phyloP scores from a whole-genome alignment of 1,140 invertebrate genomes.

The Phenacoccus solenopsis region DNA sequence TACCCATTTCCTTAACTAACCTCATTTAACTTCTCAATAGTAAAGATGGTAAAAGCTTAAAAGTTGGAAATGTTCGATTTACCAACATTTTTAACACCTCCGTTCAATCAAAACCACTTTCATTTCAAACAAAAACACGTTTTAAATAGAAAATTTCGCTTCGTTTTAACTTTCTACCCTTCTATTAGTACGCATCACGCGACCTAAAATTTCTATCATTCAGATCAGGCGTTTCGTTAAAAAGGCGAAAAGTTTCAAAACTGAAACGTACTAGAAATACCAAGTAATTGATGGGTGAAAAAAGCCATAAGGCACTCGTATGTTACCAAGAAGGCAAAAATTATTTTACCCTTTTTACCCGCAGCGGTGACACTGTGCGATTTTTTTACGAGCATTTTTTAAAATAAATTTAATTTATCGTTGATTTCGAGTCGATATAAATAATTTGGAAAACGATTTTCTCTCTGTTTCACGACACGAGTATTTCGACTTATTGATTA shows the following conservation, averaged over 20 bases:
- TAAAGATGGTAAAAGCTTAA: too few species aligned
- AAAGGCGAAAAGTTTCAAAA: neutral
- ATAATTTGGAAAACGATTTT: neutral
- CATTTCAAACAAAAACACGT: neutral
- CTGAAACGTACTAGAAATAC: neutral
- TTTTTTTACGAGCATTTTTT: too few species aligned
- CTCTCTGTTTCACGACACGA: too few species aligned
- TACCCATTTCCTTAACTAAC: too few species aligned
- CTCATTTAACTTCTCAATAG: too few species aligned
- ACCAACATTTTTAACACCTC: too few species aligned
- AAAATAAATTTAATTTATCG: neutral
- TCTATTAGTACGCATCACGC: neutral
- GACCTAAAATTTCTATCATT: neutral
- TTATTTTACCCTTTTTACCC: neutral
- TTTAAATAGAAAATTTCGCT: neutral
- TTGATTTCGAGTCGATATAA: neutral
- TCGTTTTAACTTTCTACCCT: too few species aligned
- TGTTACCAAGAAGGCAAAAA: neutral
- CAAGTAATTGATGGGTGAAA: neutral
- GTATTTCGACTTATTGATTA: too few species aligned
- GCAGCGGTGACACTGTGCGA: too few species aligned
- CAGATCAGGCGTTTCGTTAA: neutral
- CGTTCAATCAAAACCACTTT: neutral
- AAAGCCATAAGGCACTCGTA: neutral
- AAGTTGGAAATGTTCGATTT: too few species aligned